Evolutionary conservation across 2,888 invertebrate genomes (phyloP), one percentile per base, ranked within the genome.

Genomic region (Ornithoptera alexandrae): DNA sequence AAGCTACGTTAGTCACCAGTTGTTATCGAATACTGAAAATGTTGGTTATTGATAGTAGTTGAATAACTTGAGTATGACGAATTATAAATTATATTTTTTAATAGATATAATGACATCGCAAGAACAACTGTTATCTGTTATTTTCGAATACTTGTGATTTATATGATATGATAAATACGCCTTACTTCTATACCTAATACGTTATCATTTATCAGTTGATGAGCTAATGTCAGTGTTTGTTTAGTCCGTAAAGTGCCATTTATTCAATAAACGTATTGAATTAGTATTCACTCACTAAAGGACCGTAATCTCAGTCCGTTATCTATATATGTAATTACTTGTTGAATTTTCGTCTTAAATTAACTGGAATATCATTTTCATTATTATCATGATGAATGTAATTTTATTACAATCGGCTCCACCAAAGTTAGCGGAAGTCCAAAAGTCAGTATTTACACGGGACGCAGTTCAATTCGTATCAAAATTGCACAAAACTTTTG

Each of bases 381-480:
- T 50, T 50, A 50, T 18, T 57, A 72, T 62, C 46, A 77, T 78
- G 78, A 70, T 79, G 20, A 80, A 83, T 67, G 80, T 90, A 42
- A 75, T 93, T 50, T 81, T 93, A 56, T 77, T 94, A 64, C 93
- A 92, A 80, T 87, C 93, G 20, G 84, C 94, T 10, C 93, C 94
- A 12, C 84, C 85, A 62, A 94, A 93, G 74, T 82, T 94, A 71
- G 93, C 93, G 79, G 86, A 90, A 68, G 92, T 93, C 71, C 94
- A 94, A 76, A 88, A 87, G 72, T 83, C 83, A 66, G 84, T 95
- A 71, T 94, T 95, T 77, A 93, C 92, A 67, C 84, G 89, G 46
- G 93, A 88, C n/a, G 94, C 94, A 56, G 80, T 94, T 58, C 83
- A 93, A 61, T 95, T 95, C 83, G 75, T 95, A 68, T 83, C 83